Conservation (phyloP, 1,140 invertebrate genomes). For the Coptotermes formosanus region DNA sequence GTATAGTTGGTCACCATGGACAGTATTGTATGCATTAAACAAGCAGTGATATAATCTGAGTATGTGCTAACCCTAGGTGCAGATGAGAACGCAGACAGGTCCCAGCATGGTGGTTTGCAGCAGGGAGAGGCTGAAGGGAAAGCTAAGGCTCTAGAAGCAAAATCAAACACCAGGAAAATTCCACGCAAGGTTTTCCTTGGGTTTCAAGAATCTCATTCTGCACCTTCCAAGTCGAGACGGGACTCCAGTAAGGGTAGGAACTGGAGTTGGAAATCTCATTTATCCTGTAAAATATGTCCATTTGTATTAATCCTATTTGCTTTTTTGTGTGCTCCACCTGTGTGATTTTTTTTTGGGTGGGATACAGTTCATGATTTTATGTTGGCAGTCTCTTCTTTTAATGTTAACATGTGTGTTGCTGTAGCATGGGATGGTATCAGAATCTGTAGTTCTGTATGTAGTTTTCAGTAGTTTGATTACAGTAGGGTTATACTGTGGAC, state of each 20-base stretch:
- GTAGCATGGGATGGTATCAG: not conserved
- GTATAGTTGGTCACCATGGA: not conserved
- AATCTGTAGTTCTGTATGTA: not conserved
- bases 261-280: not conserved
- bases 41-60: not conserved
- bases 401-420: not conserved
- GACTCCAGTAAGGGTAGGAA: constrained; percentile 5
- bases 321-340: not conserved
- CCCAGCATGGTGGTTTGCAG: not conserved
- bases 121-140: not conserved
- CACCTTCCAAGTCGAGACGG: not conserved
- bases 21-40: not conserved
- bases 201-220: not conserved
- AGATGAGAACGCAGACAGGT: not conserved
- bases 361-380: not conserved
- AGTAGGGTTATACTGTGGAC: not conserved
- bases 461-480: not conserved
- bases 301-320: not conserved
- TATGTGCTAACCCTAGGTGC: not conserved
- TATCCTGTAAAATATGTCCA: not conserved
- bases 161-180: not conserved
- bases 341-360: not conserved
- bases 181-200: not conserved
- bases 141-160: not conserved
- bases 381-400: not conserved